These are phyloP conservation scores for Matsumyia berberina DNA, from an alignment of 2,888 invertebrate genomes.

Conservation along the genomic window DNA sequence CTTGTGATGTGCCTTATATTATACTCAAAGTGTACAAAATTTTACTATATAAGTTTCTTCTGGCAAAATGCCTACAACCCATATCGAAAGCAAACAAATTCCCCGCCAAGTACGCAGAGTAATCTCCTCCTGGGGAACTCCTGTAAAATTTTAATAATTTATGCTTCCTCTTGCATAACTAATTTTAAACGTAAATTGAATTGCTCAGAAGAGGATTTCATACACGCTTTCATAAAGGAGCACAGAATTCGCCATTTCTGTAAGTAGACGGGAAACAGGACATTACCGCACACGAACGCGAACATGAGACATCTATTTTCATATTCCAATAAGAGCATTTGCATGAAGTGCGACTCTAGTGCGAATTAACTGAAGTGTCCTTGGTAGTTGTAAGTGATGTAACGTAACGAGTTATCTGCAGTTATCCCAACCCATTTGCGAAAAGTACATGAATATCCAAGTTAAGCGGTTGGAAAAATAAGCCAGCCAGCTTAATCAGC, in stretches of 20 bases:
- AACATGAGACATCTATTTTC: slow-evolving; percentile 52
- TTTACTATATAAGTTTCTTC: no score
- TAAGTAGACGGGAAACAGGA: slow-evolving; percentile 14
- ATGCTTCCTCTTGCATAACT: slow-evolving; percentile 62
- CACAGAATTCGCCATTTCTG: slow-evolving; percentile 3
- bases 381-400: slow-evolving; percentile 57
- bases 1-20: no score
- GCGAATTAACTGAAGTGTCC: slow-evolving; percentile 69
- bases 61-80: background rate
- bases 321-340: slow-evolving; percentile 59
- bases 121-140: slow-evolving; percentile 1
- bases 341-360: slow-evolving; percentile 63
- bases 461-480: slow-evolving; percentile 58
- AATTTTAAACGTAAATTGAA: slow-evolving; percentile 71
- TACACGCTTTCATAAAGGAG: slow-evolving; percentile 26
- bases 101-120: background rate
- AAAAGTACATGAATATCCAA: slow-evolving; percentile 29
- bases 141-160: slow-evolving; percentile 58
- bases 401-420: slow-evolving; percentile 50
- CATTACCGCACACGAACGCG: slow-evolving; percentile 17
- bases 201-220: slow-evolving; percentile 54
- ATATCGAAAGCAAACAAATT: background rate
- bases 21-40: no score
- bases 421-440: slow-evolving; percentile 40
- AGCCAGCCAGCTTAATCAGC: slow-evolving; percentile 65